Evolutionary conservation across 2,888 invertebrate genomes (phyloP).

Genomic region (Amblyteles armatorius): DNA sequence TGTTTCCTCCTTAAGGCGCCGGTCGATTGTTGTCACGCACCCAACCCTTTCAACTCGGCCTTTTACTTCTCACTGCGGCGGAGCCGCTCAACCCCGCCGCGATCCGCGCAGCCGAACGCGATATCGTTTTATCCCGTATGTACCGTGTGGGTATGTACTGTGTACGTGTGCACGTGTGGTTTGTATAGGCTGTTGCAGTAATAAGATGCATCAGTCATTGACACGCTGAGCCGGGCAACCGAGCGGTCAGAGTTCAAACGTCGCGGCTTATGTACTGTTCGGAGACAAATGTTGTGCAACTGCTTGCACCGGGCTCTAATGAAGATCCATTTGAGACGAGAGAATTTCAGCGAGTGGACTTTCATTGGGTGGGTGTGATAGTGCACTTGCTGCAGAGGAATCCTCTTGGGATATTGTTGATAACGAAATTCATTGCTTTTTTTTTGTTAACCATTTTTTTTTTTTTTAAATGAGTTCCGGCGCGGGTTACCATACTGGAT

Average conservation of each 20-base stretch:
- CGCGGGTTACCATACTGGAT: no score
- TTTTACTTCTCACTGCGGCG: constrained; percentile 14
- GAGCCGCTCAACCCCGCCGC: neutral
- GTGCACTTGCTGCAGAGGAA: neutral
- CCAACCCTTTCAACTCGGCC: constrained; percentile 42
- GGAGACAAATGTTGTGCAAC: neutral
- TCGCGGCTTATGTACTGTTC: neutral
- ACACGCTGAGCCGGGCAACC: neutral
- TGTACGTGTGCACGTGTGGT: constrained; percentile 9
- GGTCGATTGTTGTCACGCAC: constrained; percentile 66
- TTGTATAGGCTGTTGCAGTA: neutral
- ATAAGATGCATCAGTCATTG: constrained; percentile 17
- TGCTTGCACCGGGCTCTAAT: neutral
- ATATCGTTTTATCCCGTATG: constrained; percentile 17
- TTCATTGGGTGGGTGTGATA: neutral
- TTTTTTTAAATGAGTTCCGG: no score
- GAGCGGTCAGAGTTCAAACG: neutral
- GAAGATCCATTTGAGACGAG: neutral
- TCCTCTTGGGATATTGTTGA: neutral
- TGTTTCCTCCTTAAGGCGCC: constrained; percentile 67
- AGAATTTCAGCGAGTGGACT: neutral
- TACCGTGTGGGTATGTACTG: neutral
- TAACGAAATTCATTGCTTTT: neutral
- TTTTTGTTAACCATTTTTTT: neutral
- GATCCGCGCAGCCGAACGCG: constrained; percentile 1